These are phyloP conservation scores for Torymus aiolomorphi DNA, from an alignment of 2,888 invertebrate species.

Conservation along the genomic window DNA sequence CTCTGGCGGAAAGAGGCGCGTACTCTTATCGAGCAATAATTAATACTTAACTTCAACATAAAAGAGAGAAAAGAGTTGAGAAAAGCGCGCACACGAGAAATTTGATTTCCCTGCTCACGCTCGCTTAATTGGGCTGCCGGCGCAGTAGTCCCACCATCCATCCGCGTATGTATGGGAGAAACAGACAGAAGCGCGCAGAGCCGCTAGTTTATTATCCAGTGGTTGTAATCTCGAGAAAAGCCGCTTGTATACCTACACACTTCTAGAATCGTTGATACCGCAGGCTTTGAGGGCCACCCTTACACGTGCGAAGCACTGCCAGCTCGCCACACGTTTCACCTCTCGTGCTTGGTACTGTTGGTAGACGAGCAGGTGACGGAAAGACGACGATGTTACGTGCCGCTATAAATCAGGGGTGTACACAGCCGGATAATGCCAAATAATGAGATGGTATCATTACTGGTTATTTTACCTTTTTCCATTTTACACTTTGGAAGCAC, in stretches of 20 bases:
- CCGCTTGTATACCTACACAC: neutral
- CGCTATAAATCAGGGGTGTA: conserved; percentile 36
- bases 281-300: no score
- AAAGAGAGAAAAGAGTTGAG: neutral
- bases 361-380: conserved; percentile 35
- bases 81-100: conserved; percentile 7
- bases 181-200: neutral
- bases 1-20: conserved; percentile 23
- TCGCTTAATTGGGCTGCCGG: conserved; percentile 26
- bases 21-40: conserved; percentile 46
- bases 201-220: no score
- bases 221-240: neutral
- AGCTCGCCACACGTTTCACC: neutral
- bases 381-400: conserved; percentile 17
- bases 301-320: no score
- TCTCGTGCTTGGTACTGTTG: neutral
- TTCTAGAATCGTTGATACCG: no score
- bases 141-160: no score
- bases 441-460: conserved; percentile 42
- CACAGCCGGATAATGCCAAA: conserved; percentile 34
- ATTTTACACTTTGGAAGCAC: neutral
- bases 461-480: no score
- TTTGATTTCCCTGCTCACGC: conserved; percentile 30
- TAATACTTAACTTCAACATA: conserved; percentile 40
- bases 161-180: no score